These are phyloP conservation scores for Coreoperca whiteheadi DNA, from an alignment of 2,113 vertebrate genomes.

Conservation along the genomic window DNA sequence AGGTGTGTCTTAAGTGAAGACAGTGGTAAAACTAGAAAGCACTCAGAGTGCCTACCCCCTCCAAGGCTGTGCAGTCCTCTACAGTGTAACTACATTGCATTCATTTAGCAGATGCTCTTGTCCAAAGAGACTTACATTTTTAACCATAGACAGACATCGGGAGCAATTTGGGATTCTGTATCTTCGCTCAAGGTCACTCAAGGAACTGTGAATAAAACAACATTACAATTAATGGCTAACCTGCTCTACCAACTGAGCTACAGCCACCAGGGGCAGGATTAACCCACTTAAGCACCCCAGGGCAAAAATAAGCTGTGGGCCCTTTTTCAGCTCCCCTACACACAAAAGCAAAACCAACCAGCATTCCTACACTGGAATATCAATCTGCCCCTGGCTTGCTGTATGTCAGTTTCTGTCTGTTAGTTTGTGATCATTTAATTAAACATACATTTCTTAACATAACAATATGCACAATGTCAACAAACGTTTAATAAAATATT, in stretches of 20 bases:
- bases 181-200: slow-evolving; percentile 4
- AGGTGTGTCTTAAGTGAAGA: not conserved
- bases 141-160: not conserved
- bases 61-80: not conserved
- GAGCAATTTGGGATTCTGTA: not conserved
- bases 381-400: not conserved
- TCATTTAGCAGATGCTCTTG: not conserved
- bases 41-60: not conserved
- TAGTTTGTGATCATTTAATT: not conserved
- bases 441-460: not conserved
- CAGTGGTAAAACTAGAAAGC: not conserved
- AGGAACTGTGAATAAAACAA: not conserved
- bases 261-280: not conserved
- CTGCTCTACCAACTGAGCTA: not conserved
- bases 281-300: not conserved
- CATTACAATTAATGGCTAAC: slow-evolving; percentile 1
- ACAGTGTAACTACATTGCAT: not conserved
- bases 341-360: not conserved
- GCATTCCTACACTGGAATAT: no score
- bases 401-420: not conserved
- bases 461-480: not conserved
- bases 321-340: not conserved
- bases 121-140: not conserved
- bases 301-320: not conserved
- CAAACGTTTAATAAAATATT: not conserved